phyloP scores from a whole-genome alignment of 2,888 invertebrate species.

The Yponomeuta cagnagella region DNA sequence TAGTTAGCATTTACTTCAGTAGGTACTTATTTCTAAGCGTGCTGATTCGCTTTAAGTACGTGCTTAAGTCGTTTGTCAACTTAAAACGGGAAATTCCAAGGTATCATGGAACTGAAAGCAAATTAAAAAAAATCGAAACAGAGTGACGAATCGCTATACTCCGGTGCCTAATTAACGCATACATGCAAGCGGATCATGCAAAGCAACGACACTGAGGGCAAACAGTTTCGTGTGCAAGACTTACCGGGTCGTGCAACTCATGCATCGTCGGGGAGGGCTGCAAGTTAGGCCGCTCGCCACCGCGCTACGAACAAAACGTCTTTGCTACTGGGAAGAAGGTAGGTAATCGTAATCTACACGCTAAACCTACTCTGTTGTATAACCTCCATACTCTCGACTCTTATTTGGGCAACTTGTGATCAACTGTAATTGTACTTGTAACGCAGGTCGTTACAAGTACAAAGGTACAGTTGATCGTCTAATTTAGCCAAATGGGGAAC shows the following conservation, averaged over 20 bases:
- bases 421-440: too few species aligned
- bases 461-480: too few species aligned
- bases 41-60: background rate
- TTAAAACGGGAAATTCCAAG: background rate
- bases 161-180: background rate
- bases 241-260: constrained; percentile 76
- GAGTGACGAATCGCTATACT: too few species aligned
- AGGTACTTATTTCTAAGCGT: background rate
- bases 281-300: constrained; percentile 64
- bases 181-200: constrained; percentile 3
- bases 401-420: background rate
- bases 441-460: too few species aligned
- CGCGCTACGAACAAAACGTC: constrained; percentile 71
- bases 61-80: background rate
- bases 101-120: background rate
- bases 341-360: constrained; percentile 11
- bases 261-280: constrained; percentile 75
- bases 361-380: too few species aligned
- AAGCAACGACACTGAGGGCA: constrained; percentile 8
- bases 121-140: background rate
- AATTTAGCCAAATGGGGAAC: too few species aligned
- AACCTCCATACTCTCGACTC: background rate
- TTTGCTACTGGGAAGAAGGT: constrained; percentile 52
- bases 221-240: constrained; percentile 32
- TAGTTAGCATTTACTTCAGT: background rate